Evolutionary conservation across 2,113 vertebrate species (phyloP).

Genomic region (Amblyopsis rosae): DNA sequence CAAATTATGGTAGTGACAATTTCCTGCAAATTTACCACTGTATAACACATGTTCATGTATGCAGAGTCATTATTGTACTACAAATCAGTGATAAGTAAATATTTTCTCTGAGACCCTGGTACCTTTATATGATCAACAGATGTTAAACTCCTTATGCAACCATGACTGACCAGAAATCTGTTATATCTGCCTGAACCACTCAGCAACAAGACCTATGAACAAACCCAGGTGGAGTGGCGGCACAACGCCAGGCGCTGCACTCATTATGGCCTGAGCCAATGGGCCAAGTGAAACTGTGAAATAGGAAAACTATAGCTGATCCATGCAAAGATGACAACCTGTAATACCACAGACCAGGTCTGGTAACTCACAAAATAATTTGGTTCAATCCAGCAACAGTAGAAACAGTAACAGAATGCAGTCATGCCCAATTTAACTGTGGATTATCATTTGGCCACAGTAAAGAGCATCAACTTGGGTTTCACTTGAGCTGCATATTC

Average conservation of each 20-base stretch:
- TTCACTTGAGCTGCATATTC: too few relatives aligned
- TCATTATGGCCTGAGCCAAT: slow-evolving; percentile 21
- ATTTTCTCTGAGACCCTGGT: background rate
- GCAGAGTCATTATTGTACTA: too few relatives aligned
- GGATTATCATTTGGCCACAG: too few relatives aligned
- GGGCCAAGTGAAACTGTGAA: background rate
- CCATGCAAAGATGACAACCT: background rate
- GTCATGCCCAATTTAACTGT: too few relatives aligned
- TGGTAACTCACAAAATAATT: background rate
- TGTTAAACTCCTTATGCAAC: slow-evolving; percentile 50
- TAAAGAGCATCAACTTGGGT: too few relatives aligned
- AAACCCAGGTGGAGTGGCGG: slow-evolving; percentile 58
- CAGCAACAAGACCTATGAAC: slow-evolving; percentile 59
- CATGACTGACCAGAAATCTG: slow-evolving; percentile 53
- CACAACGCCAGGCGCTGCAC: slow-evolving; percentile 69
- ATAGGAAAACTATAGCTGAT: background rate
- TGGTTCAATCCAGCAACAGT: background rate
- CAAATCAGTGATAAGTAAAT: too few relatives aligned
- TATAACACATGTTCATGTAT: too few relatives aligned
- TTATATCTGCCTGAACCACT: slow-evolving; percentile 64
- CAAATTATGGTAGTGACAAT: too few relatives aligned
- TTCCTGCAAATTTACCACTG: too few relatives aligned
- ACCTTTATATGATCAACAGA: slow-evolving; percentile 25
- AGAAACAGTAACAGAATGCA: background rate
- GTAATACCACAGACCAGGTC: background rate